Evolutionary conservation across 2,888 invertebrate species (phyloP).

Genomic region (Heteropelma amictum): DNA sequence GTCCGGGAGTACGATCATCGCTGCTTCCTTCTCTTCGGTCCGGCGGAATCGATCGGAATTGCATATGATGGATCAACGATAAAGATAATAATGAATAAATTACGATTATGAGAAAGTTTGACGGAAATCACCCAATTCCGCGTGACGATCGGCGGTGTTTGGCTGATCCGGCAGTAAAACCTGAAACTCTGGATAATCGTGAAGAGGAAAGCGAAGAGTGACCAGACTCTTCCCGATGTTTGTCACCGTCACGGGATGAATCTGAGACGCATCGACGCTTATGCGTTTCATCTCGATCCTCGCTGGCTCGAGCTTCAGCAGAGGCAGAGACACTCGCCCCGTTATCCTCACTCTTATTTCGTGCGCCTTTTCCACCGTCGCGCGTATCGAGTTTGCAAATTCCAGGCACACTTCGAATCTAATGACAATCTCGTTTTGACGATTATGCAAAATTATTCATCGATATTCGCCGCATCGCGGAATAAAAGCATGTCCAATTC

Average conservation of each 20-base stretch:
- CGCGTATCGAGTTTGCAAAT: conserved; percentile 53
- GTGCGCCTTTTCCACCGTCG: conserved; percentile 58
- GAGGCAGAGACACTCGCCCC: conserved; percentile 76
- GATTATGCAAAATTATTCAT: background rate
- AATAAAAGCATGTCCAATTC: no score
- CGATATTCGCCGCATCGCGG: no score
- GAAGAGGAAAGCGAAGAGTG: conserved; percentile 68
- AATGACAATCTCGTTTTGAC: conserved; percentile 53
- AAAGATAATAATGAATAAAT: background rate
- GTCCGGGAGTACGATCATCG: conserved; percentile 60
- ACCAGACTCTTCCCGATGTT: conserved; percentile 69
- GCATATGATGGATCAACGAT: background rate
- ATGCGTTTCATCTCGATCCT: conserved; percentile 79
- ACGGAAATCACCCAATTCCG: background rate
- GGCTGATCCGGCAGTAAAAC: conserved; percentile 61
- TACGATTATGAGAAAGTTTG: background rate
- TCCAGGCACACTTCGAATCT: conserved; percentile 60
- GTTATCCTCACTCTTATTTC: conserved; percentile 54
- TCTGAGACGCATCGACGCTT: conserved; percentile 69
- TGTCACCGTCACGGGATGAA: conserved; percentile 65
- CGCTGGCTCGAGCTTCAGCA: conserved; percentile 77
- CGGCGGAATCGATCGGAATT: background rate
- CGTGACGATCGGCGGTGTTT: background rate
- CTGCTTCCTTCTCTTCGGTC: conserved; percentile 16
- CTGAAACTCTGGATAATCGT: conserved; percentile 73